These are phyloP conservation scores for Luperina nickerlii DNA, from an alignment of 2,888 invertebrate species.

Conservation along the genomic window DNA sequence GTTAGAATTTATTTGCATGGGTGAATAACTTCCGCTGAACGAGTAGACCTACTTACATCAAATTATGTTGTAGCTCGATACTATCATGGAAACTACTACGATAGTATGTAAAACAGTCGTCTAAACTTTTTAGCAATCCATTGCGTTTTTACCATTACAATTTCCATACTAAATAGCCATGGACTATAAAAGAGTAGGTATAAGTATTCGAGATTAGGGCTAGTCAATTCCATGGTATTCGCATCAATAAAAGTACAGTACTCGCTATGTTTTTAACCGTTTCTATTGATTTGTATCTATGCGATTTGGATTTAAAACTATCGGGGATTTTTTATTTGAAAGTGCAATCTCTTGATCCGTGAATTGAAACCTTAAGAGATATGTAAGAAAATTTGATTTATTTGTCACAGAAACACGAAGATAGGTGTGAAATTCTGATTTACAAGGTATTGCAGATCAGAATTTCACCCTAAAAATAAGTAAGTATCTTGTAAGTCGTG, in stretches of 20 bases:
- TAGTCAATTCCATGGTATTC: conserved; percentile 15
- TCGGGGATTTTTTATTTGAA: not conserved
- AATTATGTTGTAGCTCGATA: conserved; percentile 16
- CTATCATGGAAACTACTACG: conserved; percentile 16
- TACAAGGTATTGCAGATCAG: not conserved
- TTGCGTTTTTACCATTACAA: conserved; percentile 25
- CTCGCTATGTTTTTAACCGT: conserved; percentile 2
- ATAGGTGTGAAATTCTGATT: not conserved
- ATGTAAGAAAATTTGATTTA: not conserved
- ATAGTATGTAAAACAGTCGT: conserved; percentile 30
- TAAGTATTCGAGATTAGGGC: conserved; percentile 9
- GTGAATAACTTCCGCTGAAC: conserved; percentile 14
- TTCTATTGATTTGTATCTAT: not conserved
- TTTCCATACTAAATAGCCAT: conserved; percentile 37
- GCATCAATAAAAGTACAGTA: conserved; percentile 14
- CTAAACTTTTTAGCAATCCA: conserved; percentile 33
- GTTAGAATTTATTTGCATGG: conserved; percentile 28
- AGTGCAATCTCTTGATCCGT: not conserved
- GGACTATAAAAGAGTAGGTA: conserved; percentile 16
- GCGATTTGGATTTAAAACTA: not conserved
- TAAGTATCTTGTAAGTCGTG: not conserved
- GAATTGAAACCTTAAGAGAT: not conserved
- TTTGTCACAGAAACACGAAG: not conserved
- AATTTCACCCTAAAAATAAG: not conserved
- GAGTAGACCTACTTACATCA: not conserved